Percentiles rank a stretch among this genome's conserved stretches.
These are phyloP conservation scores for Tonatia bakeri DNA, from an alignment of 2,113 vertebrate genomes.

Conservation along the genomic window DNA sequence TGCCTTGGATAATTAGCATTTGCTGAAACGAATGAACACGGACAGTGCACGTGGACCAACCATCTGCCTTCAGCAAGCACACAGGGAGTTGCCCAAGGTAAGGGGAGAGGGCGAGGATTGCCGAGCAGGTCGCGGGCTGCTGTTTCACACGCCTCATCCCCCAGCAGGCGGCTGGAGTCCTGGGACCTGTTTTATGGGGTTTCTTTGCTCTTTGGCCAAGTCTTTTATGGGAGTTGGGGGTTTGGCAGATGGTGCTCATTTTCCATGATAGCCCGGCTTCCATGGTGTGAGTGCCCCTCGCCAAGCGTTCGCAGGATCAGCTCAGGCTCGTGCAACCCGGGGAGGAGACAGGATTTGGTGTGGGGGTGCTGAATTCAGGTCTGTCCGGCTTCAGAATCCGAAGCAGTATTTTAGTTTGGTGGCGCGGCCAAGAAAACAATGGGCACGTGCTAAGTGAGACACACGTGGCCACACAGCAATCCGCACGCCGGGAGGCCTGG, in stretches of 20 bases:
- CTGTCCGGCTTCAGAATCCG: neutral
- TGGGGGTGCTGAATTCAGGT: neutral
- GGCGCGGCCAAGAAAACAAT: neutral
- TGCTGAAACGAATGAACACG: neutral
- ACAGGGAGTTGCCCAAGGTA: neutral
- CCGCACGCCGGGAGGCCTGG: neutral
- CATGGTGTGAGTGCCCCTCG: too few species aligned
- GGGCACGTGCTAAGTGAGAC: neutral
- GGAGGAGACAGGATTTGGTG: neutral
- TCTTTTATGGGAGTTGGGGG: neutral
- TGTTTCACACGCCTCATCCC: neutral
- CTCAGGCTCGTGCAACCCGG: neutral
- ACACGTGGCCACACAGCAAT: neutral
- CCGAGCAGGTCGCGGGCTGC: neutral
- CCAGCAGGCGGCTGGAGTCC: neutral
- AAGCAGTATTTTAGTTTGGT: neutral
- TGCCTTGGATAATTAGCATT: neutral
- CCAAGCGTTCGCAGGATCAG: neutral
- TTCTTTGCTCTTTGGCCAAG: neutral
- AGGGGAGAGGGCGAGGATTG: neutral
- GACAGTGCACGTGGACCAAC: too few species aligned
- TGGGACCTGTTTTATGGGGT: neutral
- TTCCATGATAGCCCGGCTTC: neutral
- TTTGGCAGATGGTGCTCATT: neutral
- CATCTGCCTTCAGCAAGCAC: neutral